These are phyloP conservation scores for Semaprochilodus insignis DNA, from an alignment of 2,797 vertebrate species.

Conservation along the genomic window DNA sequence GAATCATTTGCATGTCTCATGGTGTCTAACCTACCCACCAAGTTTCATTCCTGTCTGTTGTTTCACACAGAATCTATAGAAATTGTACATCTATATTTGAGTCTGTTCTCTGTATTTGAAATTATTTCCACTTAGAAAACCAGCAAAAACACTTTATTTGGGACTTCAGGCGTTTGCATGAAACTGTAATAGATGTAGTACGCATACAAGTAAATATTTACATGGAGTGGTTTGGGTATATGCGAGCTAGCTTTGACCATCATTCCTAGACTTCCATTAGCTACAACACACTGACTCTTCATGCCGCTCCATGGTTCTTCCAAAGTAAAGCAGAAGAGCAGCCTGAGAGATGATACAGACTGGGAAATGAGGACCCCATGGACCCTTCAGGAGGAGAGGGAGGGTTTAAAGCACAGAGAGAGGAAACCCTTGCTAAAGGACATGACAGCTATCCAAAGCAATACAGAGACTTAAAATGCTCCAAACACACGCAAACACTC, in stretches of 20 bases:
- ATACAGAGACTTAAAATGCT: neutral
- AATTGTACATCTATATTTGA: no score
- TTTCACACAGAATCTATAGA: no score
- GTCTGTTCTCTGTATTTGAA: no score
- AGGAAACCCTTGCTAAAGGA: neutral
- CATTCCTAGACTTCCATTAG: neutral
- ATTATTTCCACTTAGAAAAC: no score
- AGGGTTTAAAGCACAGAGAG: neutral
- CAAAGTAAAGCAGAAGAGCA: neutral
- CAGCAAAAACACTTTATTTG: no score
- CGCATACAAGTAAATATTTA: neutral
- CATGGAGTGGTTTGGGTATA: neutral
- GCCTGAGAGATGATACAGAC: slow-evolving; percentile 16
- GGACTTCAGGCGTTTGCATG: no score
- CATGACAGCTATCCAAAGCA: neutral
- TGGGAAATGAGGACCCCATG: slow-evolving; percentile 8
- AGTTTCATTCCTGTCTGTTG: no score
- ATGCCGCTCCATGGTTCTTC: neutral
- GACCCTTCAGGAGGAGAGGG: neutral
- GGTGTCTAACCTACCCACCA: no score
- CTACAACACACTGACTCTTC: neutral
- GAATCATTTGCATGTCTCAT: no score
- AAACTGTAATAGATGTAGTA: neutral
- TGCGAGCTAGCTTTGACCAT: neutral
- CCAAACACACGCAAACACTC: slow-evolving; percentile 23